Base-by-base conservation (phyloP, 2,888 invertebrate species). In the Acholoe squamosa region DNA sequence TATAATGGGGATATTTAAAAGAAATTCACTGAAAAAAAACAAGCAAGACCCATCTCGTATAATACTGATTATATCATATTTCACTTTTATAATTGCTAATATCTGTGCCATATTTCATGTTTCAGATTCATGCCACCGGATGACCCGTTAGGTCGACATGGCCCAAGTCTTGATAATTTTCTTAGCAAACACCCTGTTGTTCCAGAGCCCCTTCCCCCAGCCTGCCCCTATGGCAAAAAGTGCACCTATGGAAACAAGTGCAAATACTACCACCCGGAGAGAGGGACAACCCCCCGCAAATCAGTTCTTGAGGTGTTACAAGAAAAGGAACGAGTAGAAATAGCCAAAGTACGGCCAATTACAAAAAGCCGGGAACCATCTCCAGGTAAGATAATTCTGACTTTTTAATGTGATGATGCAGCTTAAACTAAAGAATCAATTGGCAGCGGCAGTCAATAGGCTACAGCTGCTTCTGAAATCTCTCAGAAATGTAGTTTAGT, bases 201-300 rank as follows among this genome's bases (percentile, higher is more conserved):
- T 1, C 94, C 94, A 0, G 95, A 95, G 61, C 97, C 97, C 93
- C 97, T 97, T 12, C 97, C 97, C 0, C 97, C 97, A 22, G 97
- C 97, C 0, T 99, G 99, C 95, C 99, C 99, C 0, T 99, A 99
- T 96, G 98, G 98, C 0, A 98, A 98, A 95, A 99, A 99, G 96
- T 99, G 99, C 95, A 99, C 99, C 0, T 99, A 99, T 95, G 99
- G 99, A 0, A 98, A 98, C 96, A 99, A 99, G 96, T 99, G 99
- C 96, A 99, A 99, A 96, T 99, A 98, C 95, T 97, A 98, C 93
- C 99, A 99, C 96, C 98, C 98, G 0, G 98, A 98, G 95, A 97
- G 98, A 91, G 98, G 98, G 0, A 97, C 97, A 1, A 97, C 97
- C 89, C 98, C 98, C 0, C 98, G 98, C 94, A 98, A 98, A 95